Base-by-base conservation (phyloP, 2,113 vertebrate genomes). In the Monarcha castaneiventris region DNA sequence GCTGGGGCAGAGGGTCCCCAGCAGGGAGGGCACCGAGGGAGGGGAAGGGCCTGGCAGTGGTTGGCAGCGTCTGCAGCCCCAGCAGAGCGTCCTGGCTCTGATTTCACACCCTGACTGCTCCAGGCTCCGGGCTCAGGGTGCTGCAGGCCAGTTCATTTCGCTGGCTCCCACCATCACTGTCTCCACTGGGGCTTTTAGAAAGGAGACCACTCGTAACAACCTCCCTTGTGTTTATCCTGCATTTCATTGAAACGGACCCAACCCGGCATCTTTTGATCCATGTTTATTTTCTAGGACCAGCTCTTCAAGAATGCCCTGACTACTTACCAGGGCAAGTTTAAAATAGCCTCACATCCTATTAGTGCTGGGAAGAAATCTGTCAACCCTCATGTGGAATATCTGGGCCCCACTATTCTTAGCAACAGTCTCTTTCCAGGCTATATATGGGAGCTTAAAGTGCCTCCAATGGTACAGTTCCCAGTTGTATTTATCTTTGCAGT, bases 401-500 rank as follows among this genome's bases (percentile, higher is more conserved):
- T 87, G 94, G 95, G 93, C 93, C 94, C 77, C 62, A 21, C 94
- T 96, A 95, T 95, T 96, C 91, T 95, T 95, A 96, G 96, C 66
- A 95, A 58, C 95, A 96, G 54, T 16, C 73, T 92, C 93, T 97
- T 96, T 97, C 96, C 95, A 96, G 80, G 73, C 96, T 95, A 94
- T 96, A 96, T 95, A 97, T 92, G 96, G 96, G 80, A 97, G 84
- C 76, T 81, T 48, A 51, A 74, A 89, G 48, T 3, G 33, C 49
- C 55, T 89, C 64, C 79, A 44, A 72, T 29, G 80, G 37, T 71
- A 12, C 39, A 33, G 73, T 81, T 94, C 87, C 89, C 18, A 5
- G 66, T 82, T 8, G 10, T 89, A 91, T 97, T 96, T 96, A 91
- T 97, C 87, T 89, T 89, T 61, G 26, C 7, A 1, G 54, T 27